phyloP scores from a whole-genome alignment of 2,113 vertebrate species.

The Bos javanicus region DNA sequence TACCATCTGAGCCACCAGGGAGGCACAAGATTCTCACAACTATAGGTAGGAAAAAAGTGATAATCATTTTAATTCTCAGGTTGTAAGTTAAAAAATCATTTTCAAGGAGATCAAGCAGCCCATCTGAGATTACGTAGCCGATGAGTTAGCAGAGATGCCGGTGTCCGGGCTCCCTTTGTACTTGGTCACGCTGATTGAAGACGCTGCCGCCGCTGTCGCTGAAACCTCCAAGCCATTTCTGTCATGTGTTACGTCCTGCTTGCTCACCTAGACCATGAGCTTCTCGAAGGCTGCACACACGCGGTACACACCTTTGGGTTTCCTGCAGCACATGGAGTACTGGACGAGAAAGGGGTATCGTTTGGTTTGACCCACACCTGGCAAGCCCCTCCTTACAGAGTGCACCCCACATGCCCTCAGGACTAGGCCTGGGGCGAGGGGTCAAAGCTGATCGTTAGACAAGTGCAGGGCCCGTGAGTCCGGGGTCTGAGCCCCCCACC shows the following conservation, averaged over 20 bases:
- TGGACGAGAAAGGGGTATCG: neutral
- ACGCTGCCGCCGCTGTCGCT: too few species aligned
- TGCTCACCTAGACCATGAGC: neutral
- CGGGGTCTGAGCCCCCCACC: accelerated
- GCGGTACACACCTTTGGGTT: neutral
- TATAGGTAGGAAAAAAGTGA: neutral
- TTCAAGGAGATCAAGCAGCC: neutral
- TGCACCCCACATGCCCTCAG: neutral
- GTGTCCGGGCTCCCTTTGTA: neutral
- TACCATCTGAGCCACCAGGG: neutral
- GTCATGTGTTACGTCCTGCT: neutral
- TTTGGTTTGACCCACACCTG: neutral
- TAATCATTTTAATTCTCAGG: neutral
- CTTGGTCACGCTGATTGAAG: neutral
- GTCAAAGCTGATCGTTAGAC: neutral
- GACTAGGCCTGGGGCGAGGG: neutral
- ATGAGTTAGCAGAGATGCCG: neutral
- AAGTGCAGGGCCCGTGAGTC: too few species aligned
- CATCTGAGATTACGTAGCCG: neutral
- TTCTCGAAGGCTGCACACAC: neutral
- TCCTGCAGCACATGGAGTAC: neutral
- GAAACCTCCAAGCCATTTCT: neutral
- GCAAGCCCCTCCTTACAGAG: neutral
- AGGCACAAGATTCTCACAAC: neutral
- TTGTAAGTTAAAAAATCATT: neutral